A percentile compares a stretch with the other conserved stretches of the same genome.
Conservation (phyloP, 1,140 invertebrate species). For the Pseudomyrmex sp. region DNA sequence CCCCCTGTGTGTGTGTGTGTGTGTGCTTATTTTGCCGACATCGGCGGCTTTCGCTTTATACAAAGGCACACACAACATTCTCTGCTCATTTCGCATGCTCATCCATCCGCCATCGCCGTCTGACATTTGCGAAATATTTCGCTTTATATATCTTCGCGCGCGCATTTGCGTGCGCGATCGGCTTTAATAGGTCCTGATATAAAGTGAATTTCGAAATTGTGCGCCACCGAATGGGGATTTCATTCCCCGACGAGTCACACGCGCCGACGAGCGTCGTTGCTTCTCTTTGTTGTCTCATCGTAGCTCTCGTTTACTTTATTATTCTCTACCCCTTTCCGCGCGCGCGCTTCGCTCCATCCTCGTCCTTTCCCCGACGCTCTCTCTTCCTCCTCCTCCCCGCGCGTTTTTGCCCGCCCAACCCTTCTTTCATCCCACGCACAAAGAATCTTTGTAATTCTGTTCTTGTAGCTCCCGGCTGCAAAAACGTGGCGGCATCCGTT, state of each 20-base stretch:
- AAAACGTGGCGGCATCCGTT: constrained; percentile 43
- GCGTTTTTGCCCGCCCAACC: not conserved
- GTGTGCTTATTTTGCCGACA: constrained; percentile 20
- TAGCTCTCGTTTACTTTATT: constrained; percentile 53
- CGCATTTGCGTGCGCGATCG: constrained; percentile 19
- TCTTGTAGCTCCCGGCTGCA: constrained; percentile 37
- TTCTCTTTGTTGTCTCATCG: constrained; percentile 49
- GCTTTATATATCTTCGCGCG: not conserved
- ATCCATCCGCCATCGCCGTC: not conserved
- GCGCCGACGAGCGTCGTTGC: constrained; percentile 35
- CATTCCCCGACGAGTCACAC: constrained; percentile 23
- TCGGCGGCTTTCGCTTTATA: constrained; percentile 11
- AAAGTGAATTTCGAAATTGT: constrained; percentile 44
- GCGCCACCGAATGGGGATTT: constrained; percentile 17
- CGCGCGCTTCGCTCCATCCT: not conserved
- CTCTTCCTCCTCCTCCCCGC: not conserved
- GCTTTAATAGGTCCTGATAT: constrained; percentile 40
- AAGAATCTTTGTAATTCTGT: constrained; percentile 56
- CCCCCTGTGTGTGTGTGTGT: no score
- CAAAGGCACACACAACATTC: constrained; percentile 23
- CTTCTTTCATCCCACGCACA: not conserved
- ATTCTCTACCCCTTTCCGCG: constrained; percentile 18
- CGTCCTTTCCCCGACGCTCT: not conserved
- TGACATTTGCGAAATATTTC: constrained; percentile 41
- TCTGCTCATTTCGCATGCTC: constrained; percentile 24